Conservation (phyloP, 2,113 vertebrate species). For the Notarius lentiginosus region DNA sequence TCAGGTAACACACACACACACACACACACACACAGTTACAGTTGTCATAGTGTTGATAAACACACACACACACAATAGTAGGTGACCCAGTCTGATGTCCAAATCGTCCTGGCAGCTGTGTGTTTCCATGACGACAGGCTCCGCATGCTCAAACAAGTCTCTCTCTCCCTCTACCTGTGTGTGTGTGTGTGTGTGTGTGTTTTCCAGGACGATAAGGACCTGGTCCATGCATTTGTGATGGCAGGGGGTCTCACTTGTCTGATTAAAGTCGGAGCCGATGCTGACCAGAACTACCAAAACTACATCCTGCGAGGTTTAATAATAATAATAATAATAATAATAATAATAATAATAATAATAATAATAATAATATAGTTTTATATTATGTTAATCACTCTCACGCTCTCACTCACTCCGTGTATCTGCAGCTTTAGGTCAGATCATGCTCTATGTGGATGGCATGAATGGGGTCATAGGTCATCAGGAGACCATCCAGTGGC, state of each 20-base stretch:
- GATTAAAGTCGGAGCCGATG: constrained; percentile 94
- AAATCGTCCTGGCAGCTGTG: constrained; percentile 55
- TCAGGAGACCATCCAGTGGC: constrained; percentile 90
- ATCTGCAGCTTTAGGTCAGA: constrained; percentile 88
- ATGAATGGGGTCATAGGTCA: constrained; percentile 96
- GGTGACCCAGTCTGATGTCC: not conserved
- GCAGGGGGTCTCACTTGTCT: constrained; percentile 93
- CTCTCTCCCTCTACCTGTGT: constrained; percentile 18
- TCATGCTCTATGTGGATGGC: constrained; percentile 97
- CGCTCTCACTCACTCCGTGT: not conserved
- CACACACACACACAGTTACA: constrained; percentile 2
- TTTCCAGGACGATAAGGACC: constrained; percentile 92
- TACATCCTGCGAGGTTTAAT: constrained; percentile 93
- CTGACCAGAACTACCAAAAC: constrained; percentile 98
- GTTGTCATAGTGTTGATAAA: constrained; percentile 25
- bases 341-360: not conserved
- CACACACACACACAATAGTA: constrained; percentile 40
- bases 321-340: not conserved
- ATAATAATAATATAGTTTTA: not conserved
- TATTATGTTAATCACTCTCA: too few relatives aligned
- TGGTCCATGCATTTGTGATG: constrained; percentile 95
- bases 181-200: constrained; percentile 45
- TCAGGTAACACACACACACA: constrained; percentile 76
- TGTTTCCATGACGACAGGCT: constrained; percentile 59
- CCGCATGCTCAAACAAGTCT: constrained; percentile 44